Conservation (phyloP, 2,888 invertebrate genomes). For the Phanerotoma sp. region DNA sequence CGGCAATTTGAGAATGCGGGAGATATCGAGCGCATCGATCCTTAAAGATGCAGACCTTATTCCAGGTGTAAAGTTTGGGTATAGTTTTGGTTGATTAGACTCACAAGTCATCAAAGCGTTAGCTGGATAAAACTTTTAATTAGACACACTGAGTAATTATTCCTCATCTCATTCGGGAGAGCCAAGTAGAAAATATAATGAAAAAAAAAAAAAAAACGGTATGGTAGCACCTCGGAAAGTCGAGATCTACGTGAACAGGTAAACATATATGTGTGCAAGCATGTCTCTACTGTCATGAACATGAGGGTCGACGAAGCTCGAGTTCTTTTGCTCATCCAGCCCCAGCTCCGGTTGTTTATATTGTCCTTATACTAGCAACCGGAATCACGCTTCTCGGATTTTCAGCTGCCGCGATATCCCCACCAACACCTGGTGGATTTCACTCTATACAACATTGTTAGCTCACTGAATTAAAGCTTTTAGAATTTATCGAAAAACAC, state of each 20-base stretch:
- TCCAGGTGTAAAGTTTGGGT: background rate
- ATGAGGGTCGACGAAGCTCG: constrained; percentile 8
- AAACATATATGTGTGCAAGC: background rate
- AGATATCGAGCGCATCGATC: background rate
- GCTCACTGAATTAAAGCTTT: too few relatives aligned
- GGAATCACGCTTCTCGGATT: constrained; percentile 49
- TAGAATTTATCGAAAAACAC: too few relatives aligned
- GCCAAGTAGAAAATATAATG: background rate
- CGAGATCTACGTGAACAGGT: background rate
- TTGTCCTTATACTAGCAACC: constrained; percentile 38
- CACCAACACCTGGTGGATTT: background rate
- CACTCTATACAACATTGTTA: too few relatives aligned
- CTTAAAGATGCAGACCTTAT: background rate
- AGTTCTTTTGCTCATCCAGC: constrained; percentile 45
- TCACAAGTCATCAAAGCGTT: background rate
- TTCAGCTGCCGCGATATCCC: constrained; percentile 9
- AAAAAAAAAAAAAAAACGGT: background rate
- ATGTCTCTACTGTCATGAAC: constrained; percentile 5
- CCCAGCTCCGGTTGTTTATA: constrained; percentile 52
- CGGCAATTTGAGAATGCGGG: constrained; percentile 34
- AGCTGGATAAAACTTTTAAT: constrained; percentile 8
- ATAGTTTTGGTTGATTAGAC: constrained; percentile 3
- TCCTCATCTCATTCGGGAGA: constrained; percentile 1
- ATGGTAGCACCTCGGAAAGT: background rate
- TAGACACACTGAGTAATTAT: constrained; percentile 9